phyloP scores from a whole-genome alignment of 1,140 invertebrate genomes.

The Dreissena rostriformis region DNA sequence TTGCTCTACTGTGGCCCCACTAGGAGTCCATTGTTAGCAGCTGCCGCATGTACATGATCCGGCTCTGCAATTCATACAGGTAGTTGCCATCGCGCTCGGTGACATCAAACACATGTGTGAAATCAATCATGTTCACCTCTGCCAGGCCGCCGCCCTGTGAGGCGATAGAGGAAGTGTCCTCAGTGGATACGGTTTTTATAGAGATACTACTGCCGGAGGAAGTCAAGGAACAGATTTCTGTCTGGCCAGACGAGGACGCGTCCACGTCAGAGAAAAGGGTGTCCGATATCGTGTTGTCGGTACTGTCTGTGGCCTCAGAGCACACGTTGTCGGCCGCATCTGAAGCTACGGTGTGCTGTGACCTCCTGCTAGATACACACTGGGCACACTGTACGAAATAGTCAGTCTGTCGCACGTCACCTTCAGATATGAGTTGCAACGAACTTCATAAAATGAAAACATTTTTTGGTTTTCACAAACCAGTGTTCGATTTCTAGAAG shows the following conservation, averaged over 20 bases:
- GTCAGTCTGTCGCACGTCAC: constrained; percentile 65
- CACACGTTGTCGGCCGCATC: constrained; percentile 29
- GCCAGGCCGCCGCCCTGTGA: constrained; percentile 26
- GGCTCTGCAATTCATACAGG: constrained; percentile 88
- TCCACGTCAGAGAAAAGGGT: constrained; percentile 85
- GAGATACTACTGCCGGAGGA: constrained; percentile 69
- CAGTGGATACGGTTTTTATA: constrained; percentile 83
- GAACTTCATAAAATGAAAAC: constrained; percentile 91
- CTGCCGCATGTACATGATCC: constrained; percentile 83
- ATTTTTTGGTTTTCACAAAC: constrained; percentile 86
- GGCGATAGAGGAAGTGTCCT: constrained; percentile 21
- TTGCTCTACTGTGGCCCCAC: neutral
- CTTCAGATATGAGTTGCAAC: constrained; percentile 92
- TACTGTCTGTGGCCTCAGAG: constrained; percentile 5
- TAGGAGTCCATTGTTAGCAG: constrained; percentile 18
- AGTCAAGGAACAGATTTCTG: constrained; percentile 65
- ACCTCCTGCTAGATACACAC: constrained; percentile 6
- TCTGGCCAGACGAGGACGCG: constrained; percentile 74
- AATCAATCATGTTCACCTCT: constrained; percentile 92
- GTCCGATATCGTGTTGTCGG: constrained; percentile 84
- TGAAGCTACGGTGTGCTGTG: constrained; percentile 1
- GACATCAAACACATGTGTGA: constrained; percentile 90
- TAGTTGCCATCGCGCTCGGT: constrained; percentile 88
- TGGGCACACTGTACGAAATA: constrained; percentile 18
- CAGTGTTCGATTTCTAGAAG: constrained; percentile 88